phyloP scores from a whole-genome alignment of 2,113 vertebrate species.

The Pyxicephalus adspersus region DNA sequence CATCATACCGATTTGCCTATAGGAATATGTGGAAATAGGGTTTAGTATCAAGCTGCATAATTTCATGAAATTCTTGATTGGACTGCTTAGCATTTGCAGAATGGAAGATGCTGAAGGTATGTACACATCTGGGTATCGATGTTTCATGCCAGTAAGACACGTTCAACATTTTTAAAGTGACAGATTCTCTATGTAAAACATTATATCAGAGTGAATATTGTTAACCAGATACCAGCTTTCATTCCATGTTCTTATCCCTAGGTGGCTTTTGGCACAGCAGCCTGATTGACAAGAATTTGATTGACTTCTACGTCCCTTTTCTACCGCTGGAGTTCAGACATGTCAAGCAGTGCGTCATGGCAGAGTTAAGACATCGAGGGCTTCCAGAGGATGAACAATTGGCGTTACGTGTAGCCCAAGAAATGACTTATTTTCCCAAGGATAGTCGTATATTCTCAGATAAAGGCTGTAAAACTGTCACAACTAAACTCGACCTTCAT shows the following conservation, averaged over 20 bases:
- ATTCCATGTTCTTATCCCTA: conserved; percentile 57
- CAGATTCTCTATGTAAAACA: too few species aligned
- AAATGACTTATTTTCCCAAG: conserved; percentile 88
- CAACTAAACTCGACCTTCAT: conserved; percentile 82
- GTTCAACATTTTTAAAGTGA: too few species aligned
- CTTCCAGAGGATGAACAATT: conserved; percentile 36
- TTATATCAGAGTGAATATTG: too few species aligned
- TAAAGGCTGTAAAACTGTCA: conserved; percentile 93
- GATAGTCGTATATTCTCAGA: conserved; percentile 83
- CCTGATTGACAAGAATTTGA: conserved; percentile 89
- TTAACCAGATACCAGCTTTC: neutral
- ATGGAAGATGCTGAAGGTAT: neutral
- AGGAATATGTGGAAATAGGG: too few species aligned
- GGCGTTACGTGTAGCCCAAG: conserved; percentile 75
- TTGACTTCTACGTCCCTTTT: conserved; percentile 95
- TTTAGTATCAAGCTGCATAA: too few species aligned
- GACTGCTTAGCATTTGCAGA: neutral
- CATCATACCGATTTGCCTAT: too few species aligned
- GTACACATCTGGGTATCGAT: too few species aligned
- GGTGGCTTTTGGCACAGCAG: conserved; percentile 91
- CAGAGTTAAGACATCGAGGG: conserved; percentile 77
- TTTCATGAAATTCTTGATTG: too few species aligned
- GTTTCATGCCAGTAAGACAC: too few species aligned
- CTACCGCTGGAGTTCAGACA: conserved; percentile 90
- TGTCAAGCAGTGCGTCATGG: conserved; percentile 81